These are phyloP conservation scores for Leptobrachium ailaonicum DNA, from an alignment of 2,113 vertebrate species.

Conservation along the genomic window DNA sequence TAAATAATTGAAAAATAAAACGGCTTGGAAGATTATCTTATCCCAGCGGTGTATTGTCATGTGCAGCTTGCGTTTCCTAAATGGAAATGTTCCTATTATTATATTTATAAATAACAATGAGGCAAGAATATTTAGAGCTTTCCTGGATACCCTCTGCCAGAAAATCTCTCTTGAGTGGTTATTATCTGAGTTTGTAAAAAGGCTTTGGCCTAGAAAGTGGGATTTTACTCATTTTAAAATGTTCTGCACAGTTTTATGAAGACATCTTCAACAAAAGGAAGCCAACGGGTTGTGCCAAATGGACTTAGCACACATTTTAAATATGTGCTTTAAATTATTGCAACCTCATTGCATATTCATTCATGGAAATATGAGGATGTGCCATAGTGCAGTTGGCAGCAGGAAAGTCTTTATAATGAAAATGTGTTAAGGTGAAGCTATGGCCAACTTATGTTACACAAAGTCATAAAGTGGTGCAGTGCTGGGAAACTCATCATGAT, in stretches of 20 bases:
- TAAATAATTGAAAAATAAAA: conserved; percentile 19
- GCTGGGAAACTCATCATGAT: conserved; percentile 46
- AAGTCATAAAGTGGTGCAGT: conserved; percentile 11
- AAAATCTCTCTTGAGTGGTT: conserved; percentile 46
- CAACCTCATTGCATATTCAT: conserved; percentile 48
- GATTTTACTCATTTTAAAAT: conserved; percentile 50
- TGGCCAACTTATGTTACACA: conserved; percentile 36
- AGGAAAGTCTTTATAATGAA: conserved; percentile 38
- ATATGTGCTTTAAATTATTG: conserved; percentile 51
- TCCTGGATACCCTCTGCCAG: conserved; percentile 31
- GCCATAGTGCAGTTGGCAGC: conserved; percentile 46
- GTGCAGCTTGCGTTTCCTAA: conserved; percentile 33
- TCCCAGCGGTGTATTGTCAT: conserved; percentile 19
- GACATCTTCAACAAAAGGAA: conserved; percentile 43
- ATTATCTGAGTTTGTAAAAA: conserved; percentile 46
- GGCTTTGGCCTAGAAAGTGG: conserved; percentile 49
- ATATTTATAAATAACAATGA: conserved; percentile 46
- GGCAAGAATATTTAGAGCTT: conserved; percentile 37
- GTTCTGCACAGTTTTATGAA: conserved; percentile 51
- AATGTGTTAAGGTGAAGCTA: conserved; percentile 43
- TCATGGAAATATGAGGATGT: conserved; percentile 50
- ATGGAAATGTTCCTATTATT: conserved; percentile 48
- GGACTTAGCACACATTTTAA: conserved; percentile 51
- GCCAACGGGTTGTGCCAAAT: conserved; percentile 48
- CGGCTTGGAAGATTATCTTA: conserved; percentile 5